These are phyloP conservation scores for Carposina sasakii DNA, from an alignment of 1,140 invertebrate species.

Conservation along the genomic window DNA sequence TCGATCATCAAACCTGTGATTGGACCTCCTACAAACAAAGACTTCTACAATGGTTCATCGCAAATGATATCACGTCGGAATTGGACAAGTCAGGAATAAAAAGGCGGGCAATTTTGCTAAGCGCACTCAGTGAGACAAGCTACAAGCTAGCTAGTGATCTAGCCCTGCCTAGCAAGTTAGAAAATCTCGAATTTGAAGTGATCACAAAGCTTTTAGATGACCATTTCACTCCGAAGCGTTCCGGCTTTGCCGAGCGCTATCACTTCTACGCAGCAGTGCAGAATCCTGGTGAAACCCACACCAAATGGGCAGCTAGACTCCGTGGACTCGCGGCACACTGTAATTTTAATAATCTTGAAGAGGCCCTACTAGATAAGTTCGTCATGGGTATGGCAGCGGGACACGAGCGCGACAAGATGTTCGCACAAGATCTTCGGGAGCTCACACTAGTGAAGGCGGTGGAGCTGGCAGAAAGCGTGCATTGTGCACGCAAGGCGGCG, in stretches of 20 bases:
- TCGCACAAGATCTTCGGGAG: neutral
- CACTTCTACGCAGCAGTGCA: conserved; percentile 5
- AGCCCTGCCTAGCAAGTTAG: conserved; percentile 2
- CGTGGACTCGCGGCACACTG: neutral
- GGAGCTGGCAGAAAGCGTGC: neutral
- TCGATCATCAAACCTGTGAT: neutral
- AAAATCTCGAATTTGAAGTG: neutral
- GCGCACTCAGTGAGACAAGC: conserved; percentile 4
- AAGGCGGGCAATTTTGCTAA: conserved; percentile 8
- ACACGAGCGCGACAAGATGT: neutral
- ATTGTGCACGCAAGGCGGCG: neutral
- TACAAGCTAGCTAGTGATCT: conserved; percentile 10
- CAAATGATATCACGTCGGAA: conserved; percentile 6
- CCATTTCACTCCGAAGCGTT: conserved; percentile 7
- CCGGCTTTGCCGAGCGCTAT: neutral
- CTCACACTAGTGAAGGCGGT: neutral
- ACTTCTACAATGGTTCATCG: conserved; percentile 13
- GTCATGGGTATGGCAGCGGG: neutral
- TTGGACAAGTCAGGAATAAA: conserved; percentile 3
- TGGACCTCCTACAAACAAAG: neutral
- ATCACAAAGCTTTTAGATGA: neutral
- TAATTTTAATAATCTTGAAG: neutral
- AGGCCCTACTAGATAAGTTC: neutral
- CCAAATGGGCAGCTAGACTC: neutral
- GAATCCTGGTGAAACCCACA: neutral